Percentiles rank a stretch among this genome's conserved stretches.
Conservation (phyloP, 2,113 vertebrate species). For the Anguilla japonica region DNA sequence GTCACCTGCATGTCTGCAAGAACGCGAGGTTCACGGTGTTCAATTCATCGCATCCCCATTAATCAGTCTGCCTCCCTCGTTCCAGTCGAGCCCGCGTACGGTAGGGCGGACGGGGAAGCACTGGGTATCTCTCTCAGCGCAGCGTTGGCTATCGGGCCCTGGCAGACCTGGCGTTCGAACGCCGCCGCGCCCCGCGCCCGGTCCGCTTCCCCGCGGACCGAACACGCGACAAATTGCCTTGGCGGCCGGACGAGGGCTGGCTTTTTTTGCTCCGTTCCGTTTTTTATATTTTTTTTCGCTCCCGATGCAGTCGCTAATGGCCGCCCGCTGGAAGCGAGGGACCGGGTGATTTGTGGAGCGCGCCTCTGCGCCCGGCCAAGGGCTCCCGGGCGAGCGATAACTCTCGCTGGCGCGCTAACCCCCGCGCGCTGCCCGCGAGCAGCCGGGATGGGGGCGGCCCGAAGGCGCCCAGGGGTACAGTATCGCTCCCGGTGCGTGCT, state of each 20-base stretch:
- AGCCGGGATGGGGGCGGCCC: conserved; percentile 31
- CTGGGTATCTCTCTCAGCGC: conserved; percentile 20
- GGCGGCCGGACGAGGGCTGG: conserved; percentile 60
- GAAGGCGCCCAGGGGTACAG: conserved; percentile 25
- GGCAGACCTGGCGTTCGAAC: conserved; percentile 31
- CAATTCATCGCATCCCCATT: background rate
- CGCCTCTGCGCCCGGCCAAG: conserved; percentile 46
- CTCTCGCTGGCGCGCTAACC: conserved; percentile 1
- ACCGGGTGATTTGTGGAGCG: conserved; percentile 42
- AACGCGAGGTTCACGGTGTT: background rate
- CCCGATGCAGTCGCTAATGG: conserved; percentile 62
- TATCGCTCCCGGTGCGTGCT: conserved; percentile 55
- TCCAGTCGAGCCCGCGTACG: background rate
- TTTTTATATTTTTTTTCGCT: conserved; percentile 48
- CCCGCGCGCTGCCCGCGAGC: conserved; percentile 35
- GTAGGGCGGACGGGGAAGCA: background rate
- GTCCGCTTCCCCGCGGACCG: conserved; percentile 38
- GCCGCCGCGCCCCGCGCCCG: conserved; percentile 38
- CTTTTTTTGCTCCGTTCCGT: too few species aligned
- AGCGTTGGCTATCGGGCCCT: conserved; percentile 28
- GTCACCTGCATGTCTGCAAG: background rate
- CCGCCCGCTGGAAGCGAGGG: conserved; percentile 30
- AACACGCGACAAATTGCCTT: conserved; percentile 47
- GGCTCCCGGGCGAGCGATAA: conserved; percentile 53
- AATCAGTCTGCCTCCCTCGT: background rate